Percentiles rank a stretch among this genome's conserved stretches.
Evolutionary conservation across 2,888 invertebrate genomes (phyloP).

Genomic region (Coelinius sp.): DNA sequence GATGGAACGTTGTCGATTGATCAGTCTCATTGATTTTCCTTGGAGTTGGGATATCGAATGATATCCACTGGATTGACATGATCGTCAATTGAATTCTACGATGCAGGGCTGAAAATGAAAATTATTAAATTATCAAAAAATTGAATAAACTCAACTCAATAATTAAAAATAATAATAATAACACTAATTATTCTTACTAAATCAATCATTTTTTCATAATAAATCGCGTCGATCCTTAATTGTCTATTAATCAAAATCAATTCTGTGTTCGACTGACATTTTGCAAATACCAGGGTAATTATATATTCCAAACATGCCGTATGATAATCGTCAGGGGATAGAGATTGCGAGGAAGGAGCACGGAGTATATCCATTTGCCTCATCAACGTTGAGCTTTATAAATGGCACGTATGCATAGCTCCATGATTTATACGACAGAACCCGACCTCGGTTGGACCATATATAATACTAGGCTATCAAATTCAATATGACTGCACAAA

Average conservation of each 20-base stretch:
- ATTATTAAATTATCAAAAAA: no score
- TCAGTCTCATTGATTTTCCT: no score
- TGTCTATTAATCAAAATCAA: conserved; percentile 28
- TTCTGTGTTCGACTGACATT: conserved; percentile 4
- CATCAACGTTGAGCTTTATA: conserved; percentile 35
- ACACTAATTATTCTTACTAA: no score
- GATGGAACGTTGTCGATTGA: no score
- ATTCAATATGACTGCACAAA: conserved; percentile 25
- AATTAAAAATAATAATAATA: no score
- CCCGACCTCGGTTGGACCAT: conserved; percentile 25
- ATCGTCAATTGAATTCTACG: no score
- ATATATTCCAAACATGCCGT: conserved; percentile 32
- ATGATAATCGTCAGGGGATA: conserved; percentile 27
- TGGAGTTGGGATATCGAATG: no score
- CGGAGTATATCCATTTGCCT: conserved; percentile 28
- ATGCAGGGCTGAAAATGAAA: no score
- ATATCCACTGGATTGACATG: no score
- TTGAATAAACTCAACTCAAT: no score
- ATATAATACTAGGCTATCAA: conserved; percentile 30
- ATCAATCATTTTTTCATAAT: neutral
- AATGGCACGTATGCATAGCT: conserved; percentile 19
- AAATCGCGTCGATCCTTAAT: neutral
- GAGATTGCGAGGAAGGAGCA: conserved; percentile 1
- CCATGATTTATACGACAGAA: conserved; percentile 34
- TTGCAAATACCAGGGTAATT: conserved; percentile 6